Conservation (phyloP, 2,113 vertebrate species). For the Anser brachyrhynchus region DNA sequence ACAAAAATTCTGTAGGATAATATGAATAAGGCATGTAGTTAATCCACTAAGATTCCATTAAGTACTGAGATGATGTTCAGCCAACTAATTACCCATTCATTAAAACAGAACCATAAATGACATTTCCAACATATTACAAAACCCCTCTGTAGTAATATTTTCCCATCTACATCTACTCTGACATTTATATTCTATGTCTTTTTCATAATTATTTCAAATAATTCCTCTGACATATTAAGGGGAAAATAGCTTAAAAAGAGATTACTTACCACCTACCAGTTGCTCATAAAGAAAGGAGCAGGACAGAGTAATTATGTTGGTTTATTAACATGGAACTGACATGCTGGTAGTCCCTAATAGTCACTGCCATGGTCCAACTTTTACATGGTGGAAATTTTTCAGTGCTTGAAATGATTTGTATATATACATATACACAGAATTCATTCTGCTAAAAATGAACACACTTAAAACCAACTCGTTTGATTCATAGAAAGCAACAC, state of each 20-base stretch:
- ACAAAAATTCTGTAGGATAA: slow-evolving; percentile 33
- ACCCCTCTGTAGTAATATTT: slow-evolving; percentile 56
- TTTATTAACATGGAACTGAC: neutral
- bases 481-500: neutral
- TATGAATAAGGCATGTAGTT: slow-evolving; percentile 54
- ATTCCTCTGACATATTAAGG: slow-evolving; percentile 59
- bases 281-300: slow-evolving; percentile 28
- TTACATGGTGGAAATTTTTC: neutral
- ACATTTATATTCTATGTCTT: slow-evolving; percentile 70
- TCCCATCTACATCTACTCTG: slow-evolving; percentile 63
- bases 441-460: neutral
- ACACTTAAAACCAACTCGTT: neutral
- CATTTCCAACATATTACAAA: slow-evolving; percentile 66
- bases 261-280: slow-evolving; percentile 57
- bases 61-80: slow-evolving; percentile 41
- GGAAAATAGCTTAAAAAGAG: slow-evolving; percentile 59
- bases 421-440: neutral
- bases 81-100: slow-evolving; percentile 70
- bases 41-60: slow-evolving; percentile 67
- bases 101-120: slow-evolving; percentile 70
- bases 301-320: neutral
- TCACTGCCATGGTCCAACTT: neutral
- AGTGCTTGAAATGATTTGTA: neutral
- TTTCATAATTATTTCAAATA: slow-evolving; percentile 70
- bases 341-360: neutral